Base-by-base conservation (phyloP, 2,888 invertebrate genomes). In the Nymphalis urticae region DNA sequence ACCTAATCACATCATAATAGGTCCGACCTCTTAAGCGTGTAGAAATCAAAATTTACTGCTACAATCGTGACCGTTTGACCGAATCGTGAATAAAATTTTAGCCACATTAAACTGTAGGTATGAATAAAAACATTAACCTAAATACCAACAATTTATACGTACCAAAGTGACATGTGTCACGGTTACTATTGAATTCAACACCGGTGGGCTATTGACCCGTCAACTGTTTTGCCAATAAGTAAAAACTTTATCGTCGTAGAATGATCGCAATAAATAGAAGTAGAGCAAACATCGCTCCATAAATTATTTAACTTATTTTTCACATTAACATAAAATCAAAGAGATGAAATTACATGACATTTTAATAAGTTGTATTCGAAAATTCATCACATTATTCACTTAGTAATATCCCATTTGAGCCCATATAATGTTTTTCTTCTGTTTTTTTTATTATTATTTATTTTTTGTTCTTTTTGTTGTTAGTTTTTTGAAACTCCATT, bases 71-170 rank as follows among this genome's bases (percentile, higher is more conserved):
- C 62, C 66, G 48, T 65, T 65, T 63, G 61, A 61, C 64, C 68
- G 54, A 62, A 62, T 65, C 61, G 58, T 68, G 69, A 56, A 63
- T 47, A 58, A 64, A 56, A 67, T 70, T 68, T 62, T 16, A 62
- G 53, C 58, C 27, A 48, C 48, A 64, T 54, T 63, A 58, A 69
- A 69, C 51, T 48, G 61, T 61, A n/a, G 32, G 54, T 62, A 54
- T 66, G 24, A 66, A 69, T 71, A 62, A 69, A 68, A 69, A 62
- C 63, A 70, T 73, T 72, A 73, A 70, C 71, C 69, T 61, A 59
- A 71, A 73, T 75, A 68, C 70, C 66, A 59, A 62, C 59, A 53
- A 48, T 56, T 56, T 64, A 62, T 51, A 50, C 27, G 36, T 60
- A 27, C 17, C 58, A 32, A 42, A 21, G 36, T 13, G 36, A 50